Evolutionary conservation across 2,888 invertebrate genomes (phyloP).

Genomic region (Chironomus tentans): DNA sequence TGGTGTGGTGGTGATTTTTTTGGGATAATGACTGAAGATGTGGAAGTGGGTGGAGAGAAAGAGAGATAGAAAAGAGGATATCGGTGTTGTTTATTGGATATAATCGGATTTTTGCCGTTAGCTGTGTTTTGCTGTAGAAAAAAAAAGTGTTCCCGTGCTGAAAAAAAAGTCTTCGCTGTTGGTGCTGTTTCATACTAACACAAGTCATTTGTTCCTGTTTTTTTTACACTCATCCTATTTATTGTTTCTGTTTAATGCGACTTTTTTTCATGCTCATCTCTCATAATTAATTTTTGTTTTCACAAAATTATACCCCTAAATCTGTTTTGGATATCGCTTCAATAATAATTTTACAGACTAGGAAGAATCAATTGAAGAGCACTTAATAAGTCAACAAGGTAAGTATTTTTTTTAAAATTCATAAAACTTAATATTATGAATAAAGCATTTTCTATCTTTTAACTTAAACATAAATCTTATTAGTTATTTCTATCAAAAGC

Average conservation of each 20-base stretch:
- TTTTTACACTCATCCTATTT: neutral
- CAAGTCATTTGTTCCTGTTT: too few relatives aligned
- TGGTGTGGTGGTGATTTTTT: neutral
- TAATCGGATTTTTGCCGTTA: constrained; percentile 35
- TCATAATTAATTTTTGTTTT: neutral
- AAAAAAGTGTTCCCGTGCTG: neutral
- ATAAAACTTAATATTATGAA: neutral
- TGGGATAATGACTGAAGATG: neutral
- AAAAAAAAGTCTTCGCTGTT: neutral
- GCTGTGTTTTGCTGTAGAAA: neutral
- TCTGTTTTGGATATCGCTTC: too few relatives aligned
- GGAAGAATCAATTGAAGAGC: too few relatives aligned
- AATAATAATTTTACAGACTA: too few relatives aligned
- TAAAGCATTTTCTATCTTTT: neutral
- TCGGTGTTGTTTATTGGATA: constrained; percentile 43
- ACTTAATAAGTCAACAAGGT: neutral
- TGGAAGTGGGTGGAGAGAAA: constrained; percentile 30
- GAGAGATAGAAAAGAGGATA: constrained; percentile 45
- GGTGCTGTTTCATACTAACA: too few relatives aligned
- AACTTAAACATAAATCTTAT: neutral
- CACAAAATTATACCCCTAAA: neutral
- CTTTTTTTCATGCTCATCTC: neutral
- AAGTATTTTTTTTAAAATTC: neutral
- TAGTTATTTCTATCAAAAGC: neutral
- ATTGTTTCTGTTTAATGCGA: neutral